Evolutionary conservation across 2,888 invertebrate species (phyloP).

Genomic region (Drosophila eohydei): DNA sequence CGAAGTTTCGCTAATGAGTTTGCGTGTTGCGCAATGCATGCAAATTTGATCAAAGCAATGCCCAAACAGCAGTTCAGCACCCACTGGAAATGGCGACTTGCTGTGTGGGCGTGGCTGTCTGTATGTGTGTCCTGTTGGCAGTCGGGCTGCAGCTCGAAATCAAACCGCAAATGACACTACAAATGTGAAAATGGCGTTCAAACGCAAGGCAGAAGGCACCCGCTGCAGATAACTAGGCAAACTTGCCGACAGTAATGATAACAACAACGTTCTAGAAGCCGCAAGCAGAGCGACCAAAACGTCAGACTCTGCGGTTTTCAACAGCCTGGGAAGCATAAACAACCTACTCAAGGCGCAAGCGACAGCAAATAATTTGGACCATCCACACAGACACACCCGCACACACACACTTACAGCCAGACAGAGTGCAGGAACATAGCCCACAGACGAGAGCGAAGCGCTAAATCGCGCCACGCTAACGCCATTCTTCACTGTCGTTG

Average conservation of each 20-base stretch:
- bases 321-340: conserved; percentile 53
- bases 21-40: conserved; percentile 49
- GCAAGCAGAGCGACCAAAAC: conserved; percentile 54
- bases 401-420: conserved; percentile 4
- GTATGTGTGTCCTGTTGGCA: background rate
- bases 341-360: conserved; percentile 60
- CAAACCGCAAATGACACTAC: conserved; percentile 72
- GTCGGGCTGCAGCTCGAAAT: conserved; percentile 46
- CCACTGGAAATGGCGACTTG: background rate
- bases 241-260: conserved; percentile 69
- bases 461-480: conserved; percentile 36
- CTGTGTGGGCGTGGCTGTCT: conserved; percentile 4
- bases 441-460: conserved; percentile 5
- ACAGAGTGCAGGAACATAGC: conserved; percentile 25
- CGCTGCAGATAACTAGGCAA: conserved; percentile 42
- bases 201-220: conserved; percentile 21
- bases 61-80: background rate
- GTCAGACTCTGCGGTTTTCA: conserved; percentile 40
- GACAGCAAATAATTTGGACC: conserved; percentile 59
- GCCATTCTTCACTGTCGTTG: conserved; percentile 45
- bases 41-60: conserved; percentile 56
- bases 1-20: conserved; percentile 63
- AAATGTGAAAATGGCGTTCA: conserved; percentile 58
- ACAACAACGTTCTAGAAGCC: conserved; percentile 59
- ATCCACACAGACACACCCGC: conserved; percentile 5